Percentiles rank a stretch among this genome's conserved stretches.
Conservation (phyloP, 2,797 vertebrate genomes). For the Megaceryle alcyon region DNA sequence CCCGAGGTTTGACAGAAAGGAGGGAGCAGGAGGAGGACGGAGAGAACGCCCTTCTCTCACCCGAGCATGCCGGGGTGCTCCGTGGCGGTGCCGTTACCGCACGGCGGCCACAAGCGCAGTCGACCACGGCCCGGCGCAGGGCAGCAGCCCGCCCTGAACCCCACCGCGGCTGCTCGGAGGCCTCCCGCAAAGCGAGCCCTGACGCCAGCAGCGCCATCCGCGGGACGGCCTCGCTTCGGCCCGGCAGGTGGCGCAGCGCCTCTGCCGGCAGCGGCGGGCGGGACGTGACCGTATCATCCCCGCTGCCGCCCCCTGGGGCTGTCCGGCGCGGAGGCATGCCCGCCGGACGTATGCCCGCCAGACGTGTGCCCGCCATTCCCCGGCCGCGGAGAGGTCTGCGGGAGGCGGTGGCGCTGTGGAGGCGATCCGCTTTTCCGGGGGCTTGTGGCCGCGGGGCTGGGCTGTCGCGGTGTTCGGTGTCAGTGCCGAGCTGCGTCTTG, state of each 20-base stretch:
- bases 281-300: background rate
- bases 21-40: no score
- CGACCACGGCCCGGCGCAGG: no score
- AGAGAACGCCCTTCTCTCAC: background rate
- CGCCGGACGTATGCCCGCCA: background rate
- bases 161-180: no score
- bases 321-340: background rate
- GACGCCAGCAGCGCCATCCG: background rate
- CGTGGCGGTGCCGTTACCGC: background rate
- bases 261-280: no score
- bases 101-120: no score
- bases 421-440: background rate
- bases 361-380: background rate
- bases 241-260: background rate
- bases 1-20: background rate
- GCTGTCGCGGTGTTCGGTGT: background rate
- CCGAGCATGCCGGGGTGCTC: background rate
- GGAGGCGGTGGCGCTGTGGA: no score
- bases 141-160: background rate
- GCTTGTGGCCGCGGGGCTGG: no score
- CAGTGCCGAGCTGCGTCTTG: rapidly evolving
- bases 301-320: background rate
- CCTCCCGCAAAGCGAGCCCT: no score
- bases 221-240: no score
- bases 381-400: background rate